Base-by-base conservation (phyloP, 1,140 invertebrate species). In the Pseudomyrmex flavicornis region DNA sequence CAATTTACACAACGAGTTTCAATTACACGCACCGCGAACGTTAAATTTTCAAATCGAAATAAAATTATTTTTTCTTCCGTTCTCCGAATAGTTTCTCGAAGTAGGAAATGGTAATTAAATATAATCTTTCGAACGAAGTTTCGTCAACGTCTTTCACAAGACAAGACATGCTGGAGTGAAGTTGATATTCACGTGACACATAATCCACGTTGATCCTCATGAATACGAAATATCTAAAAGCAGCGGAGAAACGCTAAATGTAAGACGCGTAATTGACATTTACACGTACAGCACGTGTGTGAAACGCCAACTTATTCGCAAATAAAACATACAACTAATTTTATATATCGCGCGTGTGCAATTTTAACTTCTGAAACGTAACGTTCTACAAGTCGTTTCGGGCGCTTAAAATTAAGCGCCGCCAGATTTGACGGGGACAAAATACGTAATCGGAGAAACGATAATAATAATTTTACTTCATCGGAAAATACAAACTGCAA, bases 141-240 rank as follows among this genome's bases (percentile, higher is more conserved):
- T 74, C 56, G 50, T 62, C 35, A 50, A 63, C 35, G 22, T 48
- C 22, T 44, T 46, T 82, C 52, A 20, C 9, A 26, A 72, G 79
- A 68, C 62, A 62, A 26, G 50, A 13, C 63, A 61, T 74, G 69
- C 56, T 46, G 69, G 62, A 17, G 62, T 56, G 68, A 77, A 77
- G 50, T 69, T 77, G 75, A 82, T 82, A 48, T 73, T 44, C 77
- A 73, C 35, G 68, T 74, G 82, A 79, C 87, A 84, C 82, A 89
- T 88, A 88, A 90, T 87, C 88, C 68, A 82, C 69, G 85, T 91
- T 88, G 82, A 91, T 88, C 87, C 88, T 85, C 72, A 86, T 86
- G 76, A 75, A 58, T 77, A 70, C 77, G 83, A 86, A 68, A 85
- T 90, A 86, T 56, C 61, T 68, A 54, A 77, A 77, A 77, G 63